A percentile compares a stretch with the other conserved stretches of the same genome.
These are phyloP conservation scores for Masticophis lateralis DNA, from an alignment of 2,797 vertebrate genomes.

Conservation along the genomic window DNA sequence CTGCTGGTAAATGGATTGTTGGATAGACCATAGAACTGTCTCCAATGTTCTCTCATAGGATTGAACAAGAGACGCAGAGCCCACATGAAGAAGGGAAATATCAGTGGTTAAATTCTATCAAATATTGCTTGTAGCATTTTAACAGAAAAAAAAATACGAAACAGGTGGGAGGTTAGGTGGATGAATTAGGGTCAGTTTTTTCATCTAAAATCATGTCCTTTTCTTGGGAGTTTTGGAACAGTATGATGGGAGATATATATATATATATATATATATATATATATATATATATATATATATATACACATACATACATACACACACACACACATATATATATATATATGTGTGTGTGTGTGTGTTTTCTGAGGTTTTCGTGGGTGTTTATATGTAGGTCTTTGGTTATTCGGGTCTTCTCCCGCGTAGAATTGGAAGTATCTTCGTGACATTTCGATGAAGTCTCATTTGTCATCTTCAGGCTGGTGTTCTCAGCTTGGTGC, in stretches of 20 bases:
- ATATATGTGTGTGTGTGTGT: too few relatives aligned
- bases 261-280: too few relatives aligned
- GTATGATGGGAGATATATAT: background rate
- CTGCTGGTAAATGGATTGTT: background rate
- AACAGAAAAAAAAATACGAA: background rate
- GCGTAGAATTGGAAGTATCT: too few relatives aligned
- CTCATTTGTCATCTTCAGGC: too few relatives aligned
- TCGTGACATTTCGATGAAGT: too few relatives aligned
- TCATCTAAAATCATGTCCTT: background rate
- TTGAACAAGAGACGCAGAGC: background rate
- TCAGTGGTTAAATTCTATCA: background rate
- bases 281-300: too few relatives aligned
- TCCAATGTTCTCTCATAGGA: background rate
- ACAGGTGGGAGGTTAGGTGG: background rate
- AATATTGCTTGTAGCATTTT: background rate
- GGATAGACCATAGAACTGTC: background rate
- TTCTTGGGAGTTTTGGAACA: background rate
- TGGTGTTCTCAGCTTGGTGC: too few relatives aligned
- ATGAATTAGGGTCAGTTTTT: background rate
- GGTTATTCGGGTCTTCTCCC: too few relatives aligned
- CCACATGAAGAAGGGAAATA: background rate
- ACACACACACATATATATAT: too few relatives aligned
- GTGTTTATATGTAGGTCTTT: too few relatives aligned
- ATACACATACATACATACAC: too few relatives aligned
- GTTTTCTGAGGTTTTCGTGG: too few relatives aligned